Conservation (phyloP, 2,113 vertebrate genomes). For the Cryptotis parvus region DNA sequence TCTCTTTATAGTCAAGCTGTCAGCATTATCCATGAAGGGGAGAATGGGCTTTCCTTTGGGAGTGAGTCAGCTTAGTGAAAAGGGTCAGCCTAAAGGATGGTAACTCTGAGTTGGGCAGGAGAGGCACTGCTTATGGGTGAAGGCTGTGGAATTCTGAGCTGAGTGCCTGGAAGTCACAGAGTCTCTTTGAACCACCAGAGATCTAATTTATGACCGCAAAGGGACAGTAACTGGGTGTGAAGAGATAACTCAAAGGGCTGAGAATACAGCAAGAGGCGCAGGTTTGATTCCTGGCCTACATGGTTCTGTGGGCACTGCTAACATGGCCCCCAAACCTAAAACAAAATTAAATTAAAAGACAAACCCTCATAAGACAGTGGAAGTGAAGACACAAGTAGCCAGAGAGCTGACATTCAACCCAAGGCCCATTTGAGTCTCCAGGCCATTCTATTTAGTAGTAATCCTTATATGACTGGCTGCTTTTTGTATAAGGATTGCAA, state of each 20-base stretch:
- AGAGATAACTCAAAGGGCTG: neutral
- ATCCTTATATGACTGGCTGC: neutral
- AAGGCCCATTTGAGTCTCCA: neutral
- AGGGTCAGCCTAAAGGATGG: too few species aligned
- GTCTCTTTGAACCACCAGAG: neutral
- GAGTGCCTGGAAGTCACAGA: neutral
- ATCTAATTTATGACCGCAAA: neutral
- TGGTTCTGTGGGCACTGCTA: too few species aligned
- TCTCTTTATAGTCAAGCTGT: accelerated
- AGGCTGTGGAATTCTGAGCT: neutral
- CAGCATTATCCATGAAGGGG: neutral
- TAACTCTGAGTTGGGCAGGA: neutral
- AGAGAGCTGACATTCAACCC: neutral
- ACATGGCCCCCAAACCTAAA: too few species aligned
- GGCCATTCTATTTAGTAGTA: neutral
- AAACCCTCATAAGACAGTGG: neutral
- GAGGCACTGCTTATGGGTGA: neutral
- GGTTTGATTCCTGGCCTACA: too few species aligned
- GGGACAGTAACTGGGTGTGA: neutral
- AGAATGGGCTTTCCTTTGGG: neutral
- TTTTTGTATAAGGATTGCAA: neutral
- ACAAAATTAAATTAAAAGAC: too few species aligned
- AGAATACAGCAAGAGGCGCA: too few species aligned
- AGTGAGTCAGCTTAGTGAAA: neutral
- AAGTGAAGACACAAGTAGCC: neutral